Percentiles rank a stretch among this genome's conserved stretches.
phyloP scores from a whole-genome alignment of 1,140 invertebrate species.

The Papilio aristodemus region DNA sequence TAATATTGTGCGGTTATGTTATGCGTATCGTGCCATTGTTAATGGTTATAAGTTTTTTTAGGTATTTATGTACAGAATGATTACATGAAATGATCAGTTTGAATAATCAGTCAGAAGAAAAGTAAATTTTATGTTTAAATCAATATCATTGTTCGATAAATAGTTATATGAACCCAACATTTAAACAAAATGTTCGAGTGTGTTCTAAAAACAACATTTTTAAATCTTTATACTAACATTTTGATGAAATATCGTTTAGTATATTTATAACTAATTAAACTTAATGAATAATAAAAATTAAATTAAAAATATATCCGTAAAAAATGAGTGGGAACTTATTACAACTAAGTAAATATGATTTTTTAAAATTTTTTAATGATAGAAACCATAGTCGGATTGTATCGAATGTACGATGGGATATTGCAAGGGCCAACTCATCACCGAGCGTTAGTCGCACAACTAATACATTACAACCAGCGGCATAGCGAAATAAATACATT shows the following conservation, averaged over 20 bases:
- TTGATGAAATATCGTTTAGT: no score
- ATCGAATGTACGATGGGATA: not conserved
- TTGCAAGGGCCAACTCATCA: constrained; percentile 5
- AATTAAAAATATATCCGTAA: not conserved
- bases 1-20: constrained; percentile 24
- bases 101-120: no score
- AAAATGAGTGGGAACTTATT: not conserved
- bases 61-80: not conserved
- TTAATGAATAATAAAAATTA: no score
- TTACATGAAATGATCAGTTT: not conserved
- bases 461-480: constrained; percentile 30
- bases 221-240: no score
- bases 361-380: not conserved
- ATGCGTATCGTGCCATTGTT: not conserved
- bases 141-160: no score
- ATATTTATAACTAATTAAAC: no score
- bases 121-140: no score
- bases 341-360: not conserved
- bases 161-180: no score
- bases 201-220: no score
- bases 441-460: constrained; percentile 8
- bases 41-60: not conserved
- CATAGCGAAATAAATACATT: not conserved
- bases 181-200: no score
- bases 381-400: not conserved